Evolutionary conservation across 1,140 invertebrate species (phyloP), one percentile per base, ranked within the genome.

Genomic region (Lepidurus packardi): DNA sequence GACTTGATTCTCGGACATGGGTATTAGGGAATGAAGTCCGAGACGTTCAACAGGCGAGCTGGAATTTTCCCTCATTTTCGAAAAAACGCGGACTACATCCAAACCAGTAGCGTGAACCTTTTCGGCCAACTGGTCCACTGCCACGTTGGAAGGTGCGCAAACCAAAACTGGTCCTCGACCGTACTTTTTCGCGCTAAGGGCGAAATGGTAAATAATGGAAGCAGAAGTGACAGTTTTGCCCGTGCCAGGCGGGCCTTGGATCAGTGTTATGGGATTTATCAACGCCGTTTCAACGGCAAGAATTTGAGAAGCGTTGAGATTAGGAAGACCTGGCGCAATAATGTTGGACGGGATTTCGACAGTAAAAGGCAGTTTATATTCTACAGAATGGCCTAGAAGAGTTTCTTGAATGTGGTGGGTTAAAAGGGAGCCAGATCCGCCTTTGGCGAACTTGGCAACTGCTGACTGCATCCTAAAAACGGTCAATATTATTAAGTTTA

Each of bases 211-310:
- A 8, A 80, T 13, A 24, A 80, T 78, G 34, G 45, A 45, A 8
- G 75, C 74, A 25, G 77, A 45, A 41, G 75, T 74, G 5, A 53
- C 75, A 1, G 79, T 80, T 75, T 80, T 80, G 13, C 79, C 79
- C 7, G 79, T 78, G 65, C 79, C 79, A 1, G 79, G 79, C 24
- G 79, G 79, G 8, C 7, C 74, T 24, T 75, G 74, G 5, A 75
- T 75, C 24, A 75, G 6, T 11, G 74, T 75, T 3, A 75, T 13
- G 11, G 11, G 24, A 24, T 75, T 75, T 16, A 11, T 75, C 74
- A 75, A 24, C 24, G 13, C 11, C 13, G 74, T 42, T 75, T 34
- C 11, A 13, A 7, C 74, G 25, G 74, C 74, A 11, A 11, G 11
- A 34, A 16, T 75, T 24, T 75, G 74, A 11, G 11, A 24, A 11